These are phyloP conservation scores for Thelaira solivaga DNA, from an alignment of 2,888 invertebrate genomes.

Conservation along the genomic window DNA sequence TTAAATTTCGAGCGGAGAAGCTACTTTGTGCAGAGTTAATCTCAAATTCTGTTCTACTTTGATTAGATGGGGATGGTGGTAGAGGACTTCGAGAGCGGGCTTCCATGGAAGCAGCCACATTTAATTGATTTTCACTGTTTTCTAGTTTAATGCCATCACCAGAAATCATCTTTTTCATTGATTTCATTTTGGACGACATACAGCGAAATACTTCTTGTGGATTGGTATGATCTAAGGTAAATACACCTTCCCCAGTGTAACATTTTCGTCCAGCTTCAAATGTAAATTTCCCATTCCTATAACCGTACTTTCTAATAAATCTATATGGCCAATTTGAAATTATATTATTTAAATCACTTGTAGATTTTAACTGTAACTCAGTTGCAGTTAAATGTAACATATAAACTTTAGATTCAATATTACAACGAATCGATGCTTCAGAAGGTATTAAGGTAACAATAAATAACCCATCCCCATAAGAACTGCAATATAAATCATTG, in stretches of 20 bases:
- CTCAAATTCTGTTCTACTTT: conserved; percentile 72
- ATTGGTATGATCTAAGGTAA: conserved; percentile 87
- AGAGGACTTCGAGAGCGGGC: conserved; percentile 89
- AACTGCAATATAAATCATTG: conserved; percentile 91
- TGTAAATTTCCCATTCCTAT: conserved; percentile 89
- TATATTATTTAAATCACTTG: conserved; percentile 80
- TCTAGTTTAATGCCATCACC: conserved; percentile 83
- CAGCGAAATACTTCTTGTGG: conserved; percentile 90
- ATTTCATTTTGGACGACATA: conserved; percentile 89
- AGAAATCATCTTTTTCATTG: conserved; percentile 89
- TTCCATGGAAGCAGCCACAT: conserved; percentile 86
- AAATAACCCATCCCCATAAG: conserved; percentile 87
- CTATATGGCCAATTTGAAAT: conserved; percentile 89
- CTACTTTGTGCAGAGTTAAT: conserved; percentile 73
- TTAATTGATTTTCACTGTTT: conserved; percentile 86
- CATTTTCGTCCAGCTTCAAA: conserved; percentile 93
- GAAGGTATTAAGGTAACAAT: conserved; percentile 87
- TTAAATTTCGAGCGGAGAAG: conserved; percentile 19
- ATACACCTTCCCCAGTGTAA: conserved; percentile 89
- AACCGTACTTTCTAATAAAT: conserved; percentile 90
- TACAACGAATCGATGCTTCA: conserved; percentile 87
- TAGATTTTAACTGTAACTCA: conserved; percentile 84
- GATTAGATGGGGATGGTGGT: conserved; percentile 81
- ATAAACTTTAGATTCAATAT: conserved; percentile 84
- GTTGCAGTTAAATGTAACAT: conserved; percentile 85